Percentiles rank a stretch among this genome's conserved stretches.
Evolutionary conservation across 35 echinoderm and acorn worm species (phyloP).

Genomic region (Apostichopus parvimensis): DNA sequence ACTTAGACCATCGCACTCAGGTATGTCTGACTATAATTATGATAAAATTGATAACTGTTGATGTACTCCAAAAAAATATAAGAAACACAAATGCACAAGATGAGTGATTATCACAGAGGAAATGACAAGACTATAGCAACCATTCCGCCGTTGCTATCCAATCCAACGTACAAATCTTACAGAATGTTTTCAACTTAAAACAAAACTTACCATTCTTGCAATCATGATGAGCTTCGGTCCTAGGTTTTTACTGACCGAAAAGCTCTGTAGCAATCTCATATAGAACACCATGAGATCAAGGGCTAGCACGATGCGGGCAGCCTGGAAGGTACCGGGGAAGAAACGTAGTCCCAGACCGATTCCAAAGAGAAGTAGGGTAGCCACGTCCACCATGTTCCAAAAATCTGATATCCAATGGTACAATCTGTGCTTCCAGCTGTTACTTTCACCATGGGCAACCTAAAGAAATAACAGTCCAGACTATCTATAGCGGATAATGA

Average conservation of each 20-base stretch:
- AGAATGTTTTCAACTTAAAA: not conserved
- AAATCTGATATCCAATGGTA: constrained; percentile 83
- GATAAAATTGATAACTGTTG: no score
- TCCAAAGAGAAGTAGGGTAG: constrained; percentile 66
- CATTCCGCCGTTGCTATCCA: not conserved
- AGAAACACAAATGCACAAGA: no score
- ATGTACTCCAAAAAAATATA: no score
- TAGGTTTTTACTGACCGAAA: constrained; percentile 79
- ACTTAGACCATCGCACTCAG: no score
- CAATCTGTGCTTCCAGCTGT: constrained; percentile 59
- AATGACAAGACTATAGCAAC: not conserved
- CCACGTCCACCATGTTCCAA: constrained; percentile 88
- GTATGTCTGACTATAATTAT: no score
- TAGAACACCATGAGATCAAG: constrained; percentile 83
- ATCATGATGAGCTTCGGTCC: constrained; percentile 99
- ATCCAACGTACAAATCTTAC: not conserved
- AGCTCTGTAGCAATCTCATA: constrained; percentile 85
- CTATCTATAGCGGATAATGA: no score
- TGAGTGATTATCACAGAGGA: not conserved
- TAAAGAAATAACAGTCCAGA: constrained; percentile 4
- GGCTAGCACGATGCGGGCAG: constrained; percentile 65
- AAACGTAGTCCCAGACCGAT: constrained; percentile 64
- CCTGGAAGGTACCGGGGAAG: not conserved
- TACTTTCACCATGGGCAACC: constrained; percentile 86
- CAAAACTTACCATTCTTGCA: constrained; percentile 78